These are phyloP conservation scores for Rhinoptilus africanus DNA, from an alignment of 2,113 vertebrate genomes.

Conservation along the genomic window DNA sequence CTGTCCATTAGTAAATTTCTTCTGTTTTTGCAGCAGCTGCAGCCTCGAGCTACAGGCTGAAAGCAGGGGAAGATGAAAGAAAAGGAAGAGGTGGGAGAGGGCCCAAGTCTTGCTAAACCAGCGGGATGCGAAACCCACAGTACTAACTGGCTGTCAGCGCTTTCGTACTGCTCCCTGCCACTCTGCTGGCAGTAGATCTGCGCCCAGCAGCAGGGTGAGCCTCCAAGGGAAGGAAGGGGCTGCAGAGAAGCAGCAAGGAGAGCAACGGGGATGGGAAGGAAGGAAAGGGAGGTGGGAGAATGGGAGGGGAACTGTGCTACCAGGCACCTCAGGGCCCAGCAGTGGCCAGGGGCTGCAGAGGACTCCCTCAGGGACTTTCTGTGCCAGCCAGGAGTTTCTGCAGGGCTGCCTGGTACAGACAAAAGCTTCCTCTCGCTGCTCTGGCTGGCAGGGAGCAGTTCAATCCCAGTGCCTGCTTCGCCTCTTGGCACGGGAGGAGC, in stretches of 20 bases:
- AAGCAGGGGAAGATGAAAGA: slow-evolving; percentile 23
- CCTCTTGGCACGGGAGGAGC: neutral
- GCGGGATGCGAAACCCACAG: neutral
- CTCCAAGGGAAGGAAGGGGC: neutral
- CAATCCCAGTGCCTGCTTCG: neutral
- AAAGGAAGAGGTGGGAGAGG: neutral
- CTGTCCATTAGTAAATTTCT: neutral
- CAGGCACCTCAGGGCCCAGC: neutral
- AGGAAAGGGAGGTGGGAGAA: neutral
- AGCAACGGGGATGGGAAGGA: neutral
- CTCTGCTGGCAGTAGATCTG: neutral
- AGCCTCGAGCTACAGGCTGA: neutral
- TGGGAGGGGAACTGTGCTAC: neutral
- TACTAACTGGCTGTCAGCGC: neutral
- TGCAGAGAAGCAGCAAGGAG: neutral
- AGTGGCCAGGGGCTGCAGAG: neutral
- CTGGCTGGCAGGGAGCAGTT: neutral
- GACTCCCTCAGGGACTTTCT: neutral
- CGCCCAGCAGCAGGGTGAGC: neutral
- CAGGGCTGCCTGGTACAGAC: neutral
- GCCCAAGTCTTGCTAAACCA: neutral
- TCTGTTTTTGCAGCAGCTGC: neutral
- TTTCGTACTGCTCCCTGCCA: neutral
- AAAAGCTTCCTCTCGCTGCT: neutral
- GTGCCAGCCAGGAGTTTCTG: neutral